Conservation (phyloP, 1,140 invertebrate species). For the Berghia stephanieae region DNA sequence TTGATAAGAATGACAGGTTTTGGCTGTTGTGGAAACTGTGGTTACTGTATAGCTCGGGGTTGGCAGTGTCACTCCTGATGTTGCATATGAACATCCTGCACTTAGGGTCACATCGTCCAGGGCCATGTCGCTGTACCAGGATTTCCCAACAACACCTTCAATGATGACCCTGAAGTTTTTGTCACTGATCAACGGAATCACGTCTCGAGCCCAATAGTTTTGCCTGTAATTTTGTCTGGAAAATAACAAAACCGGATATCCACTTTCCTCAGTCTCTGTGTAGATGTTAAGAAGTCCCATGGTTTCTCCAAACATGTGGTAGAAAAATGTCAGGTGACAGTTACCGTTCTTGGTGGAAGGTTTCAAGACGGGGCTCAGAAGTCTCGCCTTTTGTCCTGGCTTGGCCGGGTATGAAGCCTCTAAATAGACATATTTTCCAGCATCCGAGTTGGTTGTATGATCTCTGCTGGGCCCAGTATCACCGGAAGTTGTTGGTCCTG, state of each 20-base stretch:
- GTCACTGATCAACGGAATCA: slow-evolving; percentile 38
- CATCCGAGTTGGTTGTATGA: slow-evolving; percentile 70
- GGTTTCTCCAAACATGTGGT: slow-evolving; percentile 64
- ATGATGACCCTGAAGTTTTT: slow-evolving; percentile 37
- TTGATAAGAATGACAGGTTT: slow-evolving; percentile 36
- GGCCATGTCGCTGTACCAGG: slow-evolving; percentile 77
- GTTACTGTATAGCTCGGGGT: slow-evolving; percentile 46
- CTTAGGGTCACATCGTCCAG: slow-evolving; percentile 75
- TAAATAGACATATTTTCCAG: slow-evolving; percentile 73
- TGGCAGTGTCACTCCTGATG: slow-evolving; percentile 39
- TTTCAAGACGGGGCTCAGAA: slow-evolving; percentile 53
- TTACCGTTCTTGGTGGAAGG: slow-evolving; percentile 35
- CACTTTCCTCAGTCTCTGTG: slow-evolving; percentile 38
- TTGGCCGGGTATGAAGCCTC: slow-evolving; percentile 70
- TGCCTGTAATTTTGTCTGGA: slow-evolving; percentile 23
- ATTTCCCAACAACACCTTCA: slow-evolving; percentile 73
- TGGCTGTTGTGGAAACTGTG: slow-evolving; percentile 42
- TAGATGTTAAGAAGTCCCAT: slow-evolving; percentile 61
- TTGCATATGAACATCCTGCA: slow-evolving; percentile 47
- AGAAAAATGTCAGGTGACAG: slow-evolving; percentile 60
- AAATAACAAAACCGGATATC: slow-evolving; percentile 31
- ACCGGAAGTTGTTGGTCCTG: slow-evolving; percentile 61
- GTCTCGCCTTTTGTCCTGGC: slow-evolving; percentile 52
- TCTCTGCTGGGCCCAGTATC: slow-evolving; percentile 78
- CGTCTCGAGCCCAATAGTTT: slow-evolving; percentile 50